Conservation (phyloP, 2,113 vertebrate species). For the Apteryx owenii region DNA sequence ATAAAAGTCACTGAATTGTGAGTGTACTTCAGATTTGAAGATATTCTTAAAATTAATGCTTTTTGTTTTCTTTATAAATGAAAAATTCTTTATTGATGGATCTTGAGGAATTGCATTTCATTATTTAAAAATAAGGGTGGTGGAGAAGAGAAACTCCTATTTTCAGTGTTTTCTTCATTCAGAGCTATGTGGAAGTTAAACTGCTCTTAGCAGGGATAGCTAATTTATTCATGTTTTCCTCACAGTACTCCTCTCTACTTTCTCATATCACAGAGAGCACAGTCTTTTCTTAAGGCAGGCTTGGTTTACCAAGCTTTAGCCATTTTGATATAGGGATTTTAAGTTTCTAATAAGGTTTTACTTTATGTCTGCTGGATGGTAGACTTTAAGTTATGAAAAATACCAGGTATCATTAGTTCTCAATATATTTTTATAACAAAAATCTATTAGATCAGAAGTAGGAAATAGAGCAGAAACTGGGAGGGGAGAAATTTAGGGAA, state of each 20-base stretch:
- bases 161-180: neutral
- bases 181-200: neutral
- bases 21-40: neutral
- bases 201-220: neutral
- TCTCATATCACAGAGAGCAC: neutral
- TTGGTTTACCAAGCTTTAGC: neutral
- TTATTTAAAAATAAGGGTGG: neutral
- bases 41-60: neutral
- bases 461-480: neutral
- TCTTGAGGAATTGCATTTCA: neutral
- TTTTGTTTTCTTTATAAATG: neutral
- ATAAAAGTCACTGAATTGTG: too few species aligned
- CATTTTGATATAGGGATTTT: neutral
- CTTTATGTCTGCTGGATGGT: neutral
- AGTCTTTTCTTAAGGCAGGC: neutral
- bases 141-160: neutral
- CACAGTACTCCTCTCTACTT: neutral
- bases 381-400: neutral
- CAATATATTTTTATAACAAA: neutral
- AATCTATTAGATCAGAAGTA: neutral
- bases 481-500: neutral
- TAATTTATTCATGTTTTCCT: neutral
- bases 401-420: neutral
- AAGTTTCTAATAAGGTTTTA: neutral
- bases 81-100: neutral